Evolutionary conservation across 2,113 vertebrate genomes (phyloP).

Genomic region (Canis aureus): DNA sequence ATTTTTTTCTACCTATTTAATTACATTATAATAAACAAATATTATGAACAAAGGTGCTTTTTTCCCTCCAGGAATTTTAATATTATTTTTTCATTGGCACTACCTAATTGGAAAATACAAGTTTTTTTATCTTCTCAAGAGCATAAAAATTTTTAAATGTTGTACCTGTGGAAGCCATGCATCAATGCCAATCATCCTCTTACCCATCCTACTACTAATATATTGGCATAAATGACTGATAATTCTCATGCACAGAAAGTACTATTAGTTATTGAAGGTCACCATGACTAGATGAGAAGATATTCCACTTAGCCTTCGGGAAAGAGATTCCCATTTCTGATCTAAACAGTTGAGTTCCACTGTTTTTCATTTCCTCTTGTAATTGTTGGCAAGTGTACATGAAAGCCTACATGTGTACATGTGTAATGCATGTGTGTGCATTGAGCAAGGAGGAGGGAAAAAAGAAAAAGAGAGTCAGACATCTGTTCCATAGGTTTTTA

Average conservation of each 20-base stretch:
- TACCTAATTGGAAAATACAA: background rate
- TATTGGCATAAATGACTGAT: background rate
- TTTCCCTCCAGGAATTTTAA: background rate
- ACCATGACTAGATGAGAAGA: background rate
- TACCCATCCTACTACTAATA: background rate
- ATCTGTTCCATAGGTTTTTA: background rate
- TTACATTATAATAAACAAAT: background rate
- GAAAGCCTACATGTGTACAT: background rate
- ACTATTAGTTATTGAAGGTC: background rate
- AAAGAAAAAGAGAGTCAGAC: background rate
- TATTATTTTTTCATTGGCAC: background rate
- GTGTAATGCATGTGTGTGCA: background rate
- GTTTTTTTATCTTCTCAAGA: background rate
- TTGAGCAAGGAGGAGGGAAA: background rate
- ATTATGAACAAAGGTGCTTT: background rate
- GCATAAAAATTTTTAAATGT: background rate
- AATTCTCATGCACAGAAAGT: background rate
- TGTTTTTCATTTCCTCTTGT: conserved; percentile 25
- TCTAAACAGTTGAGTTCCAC: background rate
- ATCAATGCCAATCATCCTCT: background rate
- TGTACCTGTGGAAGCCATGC: background rate
- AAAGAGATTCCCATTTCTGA: conserved; percentile 19
- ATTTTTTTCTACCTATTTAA: background rate
- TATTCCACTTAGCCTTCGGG: background rate
- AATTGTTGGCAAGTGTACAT: background rate